A percentile compares a stretch with the other conserved stretches of the same genome.
Evolutionary conservation across 2,113 vertebrate genomes (phyloP).

Genomic region (Acanthisitta chloris): DNA sequence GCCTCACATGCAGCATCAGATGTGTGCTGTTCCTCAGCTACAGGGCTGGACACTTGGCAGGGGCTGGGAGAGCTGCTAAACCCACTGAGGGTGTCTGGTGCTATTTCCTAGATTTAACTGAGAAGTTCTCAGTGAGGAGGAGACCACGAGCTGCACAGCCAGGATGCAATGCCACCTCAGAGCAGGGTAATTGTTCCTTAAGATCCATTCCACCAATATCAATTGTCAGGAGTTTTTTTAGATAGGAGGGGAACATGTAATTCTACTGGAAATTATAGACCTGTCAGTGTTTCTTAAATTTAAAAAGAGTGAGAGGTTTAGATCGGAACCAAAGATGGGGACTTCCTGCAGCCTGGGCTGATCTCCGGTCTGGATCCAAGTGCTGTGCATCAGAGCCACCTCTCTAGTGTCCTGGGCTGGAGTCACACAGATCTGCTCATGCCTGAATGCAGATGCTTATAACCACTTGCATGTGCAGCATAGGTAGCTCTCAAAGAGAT

Average conservation of each 20-base stretch:
- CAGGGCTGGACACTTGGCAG: neutral
- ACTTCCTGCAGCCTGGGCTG: neutral
- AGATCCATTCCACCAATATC: neutral
- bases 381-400: neutral
- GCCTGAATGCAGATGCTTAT: neutral
- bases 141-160: neutral
- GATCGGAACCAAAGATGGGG: neutral
- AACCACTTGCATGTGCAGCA: rapidly evolving
- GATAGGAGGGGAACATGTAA: neutral
- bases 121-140: neutral
- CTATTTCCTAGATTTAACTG: neutral
- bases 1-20: neutral
- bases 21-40: neutral
- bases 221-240: neutral
- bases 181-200: neutral
- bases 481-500: neutral
- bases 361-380: neutral
- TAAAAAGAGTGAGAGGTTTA: neutral
- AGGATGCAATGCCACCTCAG: neutral
- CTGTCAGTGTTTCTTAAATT: neutral
- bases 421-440: neutral
- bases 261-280: neutral
- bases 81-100: neutral
- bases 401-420: neutral
- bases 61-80: neutral